Base-by-base conservation (phyloP, 2,888 invertebrate genomes). In the Marasmarcha lunaedactyla region DNA sequence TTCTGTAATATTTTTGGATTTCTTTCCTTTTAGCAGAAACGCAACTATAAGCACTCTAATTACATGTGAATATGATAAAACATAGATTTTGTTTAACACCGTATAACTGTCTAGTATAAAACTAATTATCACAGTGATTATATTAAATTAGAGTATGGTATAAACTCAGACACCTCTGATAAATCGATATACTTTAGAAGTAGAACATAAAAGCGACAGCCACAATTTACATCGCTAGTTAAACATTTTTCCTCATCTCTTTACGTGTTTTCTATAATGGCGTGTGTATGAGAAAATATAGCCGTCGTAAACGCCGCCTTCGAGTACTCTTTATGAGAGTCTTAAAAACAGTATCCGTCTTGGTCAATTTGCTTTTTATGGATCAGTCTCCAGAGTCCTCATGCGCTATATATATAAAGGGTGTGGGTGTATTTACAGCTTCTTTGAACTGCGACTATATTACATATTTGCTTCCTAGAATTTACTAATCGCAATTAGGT, bases 281-380 rank as follows among this genome's bases (percentile, higher is more conserved):
- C 20, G 7, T 20, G 20, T 20, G 49, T 57, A 66, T 59, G 56
- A 57, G 62, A 56, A 62, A 54, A 54, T 52, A 61, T 59, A 41
- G 54, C 49, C 42, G 41, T 46, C 50, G 47, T 54, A 57, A 55
- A 54, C 47, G 51, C 43, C 42, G 38, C 44, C 44, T 42, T 52
- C 46, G 46, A 50, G 49, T 43, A 41, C 48, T 46, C 59, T 69
- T 69, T 65, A 69, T 57, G 54, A 53, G 51, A 41, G 48, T 47
- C 46, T 52, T 52, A 50, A 60, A 59, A 54, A 51, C 50, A 54
- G 45, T 57, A 58, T 67, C 61, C 60, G 52, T 69, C 61, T 60
- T 53, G 55, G 49, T 60, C 48, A 66, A 67, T 65, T 68, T 63
- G 54, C n/a, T 59, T 58, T 67, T 67, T 56, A 60, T 55, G 54